A percentile compares a stretch with the other conserved stretches of the same genome.
These are phyloP conservation scores for Patiria miniata DNA, from an alignment of 35 echinoderm and acorn worm species.

Conservation along the genomic window DNA sequence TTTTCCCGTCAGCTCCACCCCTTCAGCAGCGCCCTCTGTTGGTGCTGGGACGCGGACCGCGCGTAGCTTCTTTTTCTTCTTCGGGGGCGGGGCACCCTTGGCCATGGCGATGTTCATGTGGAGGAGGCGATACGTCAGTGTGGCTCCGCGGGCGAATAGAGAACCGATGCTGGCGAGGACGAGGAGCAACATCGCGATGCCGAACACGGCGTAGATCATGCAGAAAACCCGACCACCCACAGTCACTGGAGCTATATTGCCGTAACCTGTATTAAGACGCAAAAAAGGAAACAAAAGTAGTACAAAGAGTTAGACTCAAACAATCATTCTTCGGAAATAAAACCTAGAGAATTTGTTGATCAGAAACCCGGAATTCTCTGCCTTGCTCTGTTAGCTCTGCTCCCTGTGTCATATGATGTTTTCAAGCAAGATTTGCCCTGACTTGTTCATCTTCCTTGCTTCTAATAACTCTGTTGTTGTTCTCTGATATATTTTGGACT, in stretches of 20 bases:
- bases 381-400: too few relatives aligned
- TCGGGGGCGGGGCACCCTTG: not conserved
- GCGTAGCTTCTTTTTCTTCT: constrained; percentile 4
- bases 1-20: not conserved
- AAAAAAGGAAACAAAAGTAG: constrained; percentile 21
- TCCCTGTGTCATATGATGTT: too few relatives aligned
- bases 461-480: too few relatives aligned
- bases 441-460: too few relatives aligned
- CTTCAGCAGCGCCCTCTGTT: not conserved
- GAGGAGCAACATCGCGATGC: constrained; percentile 69
- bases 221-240: constrained; percentile 76
- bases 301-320: too few relatives aligned
- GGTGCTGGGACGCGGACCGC: not conserved
- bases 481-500: too few relatives aligned
- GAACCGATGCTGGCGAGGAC: constrained; percentile 78
- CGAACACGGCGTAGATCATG: constrained; percentile 90
- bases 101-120: constrained; percentile 41
- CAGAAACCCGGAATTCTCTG: too few relatives aligned
- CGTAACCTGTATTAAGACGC: constrained; percentile 72
- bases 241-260: constrained; percentile 81
- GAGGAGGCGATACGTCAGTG: constrained; percentile 57
- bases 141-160: constrained; percentile 71
- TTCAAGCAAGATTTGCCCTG: too few relatives aligned
- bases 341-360: too few relatives aligned
- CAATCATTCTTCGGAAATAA: too few relatives aligned